These are phyloP conservation scores for Strix aluco DNA, from an alignment of 2,113 vertebrate genomes.

Conservation along the genomic window DNA sequence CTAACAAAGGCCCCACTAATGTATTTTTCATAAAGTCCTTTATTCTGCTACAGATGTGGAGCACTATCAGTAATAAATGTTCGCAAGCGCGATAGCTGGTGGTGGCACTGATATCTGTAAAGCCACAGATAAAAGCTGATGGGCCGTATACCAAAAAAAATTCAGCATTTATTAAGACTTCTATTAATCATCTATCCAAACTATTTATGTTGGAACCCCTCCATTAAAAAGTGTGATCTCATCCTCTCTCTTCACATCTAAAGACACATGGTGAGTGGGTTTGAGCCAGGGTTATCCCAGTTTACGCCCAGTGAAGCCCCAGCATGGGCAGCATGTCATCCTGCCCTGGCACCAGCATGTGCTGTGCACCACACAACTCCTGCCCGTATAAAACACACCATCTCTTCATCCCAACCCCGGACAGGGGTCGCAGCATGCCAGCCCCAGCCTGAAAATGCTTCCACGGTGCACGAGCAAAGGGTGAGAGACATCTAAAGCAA, in stretches of 20 bases:
- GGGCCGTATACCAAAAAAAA: not conserved
- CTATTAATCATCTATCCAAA: not conserved
- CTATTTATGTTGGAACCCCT: not conserved
- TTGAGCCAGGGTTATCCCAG: not conserved
- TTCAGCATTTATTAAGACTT: not conserved
- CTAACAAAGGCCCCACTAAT: not conserved
- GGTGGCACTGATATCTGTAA: not conserved
- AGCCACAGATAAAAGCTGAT: not conserved
- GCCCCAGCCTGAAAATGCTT: not conserved
- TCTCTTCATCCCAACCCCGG: not conserved
- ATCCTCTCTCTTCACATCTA: not conserved
- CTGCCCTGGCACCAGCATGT: not conserved
- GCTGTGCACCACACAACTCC: rapidly evolving
- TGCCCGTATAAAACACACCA: rapidly evolving
- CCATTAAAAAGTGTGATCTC: not conserved
- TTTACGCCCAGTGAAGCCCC: not conserved
- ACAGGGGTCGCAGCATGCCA: not conserved
- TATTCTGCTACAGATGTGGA: not conserved
- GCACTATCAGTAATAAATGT: not conserved
- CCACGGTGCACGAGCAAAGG: not conserved
- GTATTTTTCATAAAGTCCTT: not conserved
- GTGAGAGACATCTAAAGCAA: not conserved
- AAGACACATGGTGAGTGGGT: not conserved
- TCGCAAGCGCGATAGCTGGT: not conserved
- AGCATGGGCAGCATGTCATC: not conserved